Evolutionary conservation across 2,888 invertebrate species (phyloP).

Genomic region (Andrena trimmerana): DNA sequence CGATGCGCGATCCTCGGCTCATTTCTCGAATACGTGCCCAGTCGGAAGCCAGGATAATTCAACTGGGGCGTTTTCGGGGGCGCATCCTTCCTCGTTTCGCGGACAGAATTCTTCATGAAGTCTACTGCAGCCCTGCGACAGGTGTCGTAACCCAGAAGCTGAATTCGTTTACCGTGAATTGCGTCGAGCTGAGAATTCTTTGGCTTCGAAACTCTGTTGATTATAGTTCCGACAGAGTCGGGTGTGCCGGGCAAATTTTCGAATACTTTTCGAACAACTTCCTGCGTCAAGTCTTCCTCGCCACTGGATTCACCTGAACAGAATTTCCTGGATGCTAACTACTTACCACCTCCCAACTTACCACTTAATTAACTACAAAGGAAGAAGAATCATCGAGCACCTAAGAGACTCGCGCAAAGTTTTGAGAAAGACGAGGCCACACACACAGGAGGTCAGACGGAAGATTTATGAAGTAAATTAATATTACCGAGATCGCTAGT

Average conservation of each 20-base stretch:
- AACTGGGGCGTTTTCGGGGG: constrained; percentile 34
- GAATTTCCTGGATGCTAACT: not conserved
- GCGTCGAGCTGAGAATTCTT: constrained; percentile 69
- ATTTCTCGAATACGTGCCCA: constrained; percentile 63
- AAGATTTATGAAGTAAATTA: constrained; percentile 42
- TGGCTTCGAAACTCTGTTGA: constrained; percentile 73
- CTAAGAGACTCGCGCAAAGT: not conserved
- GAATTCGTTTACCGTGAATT: constrained; percentile 77
- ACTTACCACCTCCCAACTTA: not conserved
- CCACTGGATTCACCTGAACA: constrained; percentile 76
- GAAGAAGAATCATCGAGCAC: not conserved
- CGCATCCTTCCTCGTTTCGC: constrained; percentile 55
- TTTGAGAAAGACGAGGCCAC: not conserved
- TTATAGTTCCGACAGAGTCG: constrained; percentile 66
- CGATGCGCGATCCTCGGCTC: constrained; percentile 57
- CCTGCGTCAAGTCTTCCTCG: constrained; percentile 80
- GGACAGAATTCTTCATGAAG: constrained; percentile 77
- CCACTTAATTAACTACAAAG: not conserved
- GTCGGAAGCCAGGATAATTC: constrained; percentile 43
- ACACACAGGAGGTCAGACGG: not conserved
- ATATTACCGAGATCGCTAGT: constrained; percentile 77
- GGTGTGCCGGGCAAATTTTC: constrained; percentile 80
- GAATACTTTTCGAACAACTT: constrained; percentile 80
- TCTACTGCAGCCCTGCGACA: constrained; percentile 80
- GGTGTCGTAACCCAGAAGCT: constrained; percentile 80